These are phyloP conservation scores for Regulus satrapa DNA, from an alignment of 2,113 vertebrate genomes.

Conservation along the genomic window DNA sequence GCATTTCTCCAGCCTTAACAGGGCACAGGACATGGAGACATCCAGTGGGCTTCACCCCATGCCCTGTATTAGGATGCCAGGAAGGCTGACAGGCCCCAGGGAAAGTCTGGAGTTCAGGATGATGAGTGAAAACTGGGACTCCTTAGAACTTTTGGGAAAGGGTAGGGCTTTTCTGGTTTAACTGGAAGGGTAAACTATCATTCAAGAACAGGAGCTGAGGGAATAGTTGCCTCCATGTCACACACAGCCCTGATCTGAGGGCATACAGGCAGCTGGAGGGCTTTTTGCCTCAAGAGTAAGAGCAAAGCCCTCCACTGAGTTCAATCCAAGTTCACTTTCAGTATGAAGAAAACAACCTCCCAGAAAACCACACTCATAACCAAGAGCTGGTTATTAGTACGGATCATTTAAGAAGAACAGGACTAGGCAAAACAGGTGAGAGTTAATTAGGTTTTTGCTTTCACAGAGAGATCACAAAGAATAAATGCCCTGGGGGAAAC, in stretches of 20 bases:
- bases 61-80: neutral
- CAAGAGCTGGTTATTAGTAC: neutral
- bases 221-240: neutral
- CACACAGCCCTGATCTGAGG: neutral
- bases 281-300: neutral
- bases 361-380: neutral
- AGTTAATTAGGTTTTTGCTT: neutral
- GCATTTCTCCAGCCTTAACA: neutral
- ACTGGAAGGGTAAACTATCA: neutral
- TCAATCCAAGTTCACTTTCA: neutral
- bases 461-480: neutral
- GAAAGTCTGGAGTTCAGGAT: neutral
- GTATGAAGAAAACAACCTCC: neutral
- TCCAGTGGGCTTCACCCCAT: neutral
- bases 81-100: neutral
- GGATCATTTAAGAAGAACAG: neutral
- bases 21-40: accelerated
- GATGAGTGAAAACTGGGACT: neutral
- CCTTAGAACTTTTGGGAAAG: neutral
- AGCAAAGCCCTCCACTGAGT: neutral
- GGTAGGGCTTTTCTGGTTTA: neutral
- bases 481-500: neutral
- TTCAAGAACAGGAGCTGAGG: neutral
- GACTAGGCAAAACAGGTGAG: neutral
- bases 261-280: accelerated